Conservation (phyloP, 2,797 vertebrate species). For the Periophthalmus magnuspinnatus region DNA sequence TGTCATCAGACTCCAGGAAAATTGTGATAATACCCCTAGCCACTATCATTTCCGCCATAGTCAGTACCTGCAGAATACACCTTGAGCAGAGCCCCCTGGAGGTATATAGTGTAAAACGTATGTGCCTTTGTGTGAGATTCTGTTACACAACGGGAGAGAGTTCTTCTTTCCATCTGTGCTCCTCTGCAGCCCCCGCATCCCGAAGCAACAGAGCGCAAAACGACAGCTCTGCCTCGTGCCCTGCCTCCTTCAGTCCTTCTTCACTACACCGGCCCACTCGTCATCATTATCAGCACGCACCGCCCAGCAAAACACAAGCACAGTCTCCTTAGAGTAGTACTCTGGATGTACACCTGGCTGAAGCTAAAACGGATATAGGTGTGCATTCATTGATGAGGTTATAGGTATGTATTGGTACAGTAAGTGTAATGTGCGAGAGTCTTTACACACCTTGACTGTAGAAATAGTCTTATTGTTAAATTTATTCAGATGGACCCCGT, state of each 20-base stretch:
- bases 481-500: background rate
- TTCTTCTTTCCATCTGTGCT: conserved; percentile 74
- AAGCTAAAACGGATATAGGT: background rate
- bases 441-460: background rate
- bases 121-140: conserved; percentile 46
- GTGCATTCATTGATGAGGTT: background rate
- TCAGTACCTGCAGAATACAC: conserved; percentile 20
- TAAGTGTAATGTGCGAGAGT: background rate
- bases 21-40: background rate
- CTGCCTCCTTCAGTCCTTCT: conserved; percentile 58
- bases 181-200: conserved; percentile 71
- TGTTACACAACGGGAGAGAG: conserved; percentile 77
- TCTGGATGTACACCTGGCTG: background rate
- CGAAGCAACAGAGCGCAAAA: conserved; percentile 71
- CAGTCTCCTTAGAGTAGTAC: conserved; percentile 7
- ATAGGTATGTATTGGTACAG: background rate
- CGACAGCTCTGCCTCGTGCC: conserved; percentile 68
- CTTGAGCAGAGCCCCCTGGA: conserved; percentile 38
- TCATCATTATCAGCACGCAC: conserved; percentile 46
- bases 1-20: too few species aligned
- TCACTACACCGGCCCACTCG: conserved; percentile 54
- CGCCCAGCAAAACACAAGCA: conserved; percentile 31
- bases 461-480: background rate
- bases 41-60: conserved; percentile 4
- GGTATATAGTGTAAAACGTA: conserved; percentile 43